phyloP scores from a whole-genome alignment of 2,888 invertebrate genomes.

The Tethea ocularis region DNA sequence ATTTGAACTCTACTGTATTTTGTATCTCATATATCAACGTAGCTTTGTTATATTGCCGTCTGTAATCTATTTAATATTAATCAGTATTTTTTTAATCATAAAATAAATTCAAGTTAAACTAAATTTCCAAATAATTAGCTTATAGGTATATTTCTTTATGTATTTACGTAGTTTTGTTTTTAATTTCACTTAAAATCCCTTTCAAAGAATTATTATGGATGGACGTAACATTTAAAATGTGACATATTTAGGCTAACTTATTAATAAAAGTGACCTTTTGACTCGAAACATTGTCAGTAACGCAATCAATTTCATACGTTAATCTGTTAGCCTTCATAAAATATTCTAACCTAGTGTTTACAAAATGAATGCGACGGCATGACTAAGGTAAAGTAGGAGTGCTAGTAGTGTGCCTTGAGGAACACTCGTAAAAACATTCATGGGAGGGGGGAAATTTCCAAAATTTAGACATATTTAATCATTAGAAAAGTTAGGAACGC shows the following conservation, averaged over 20 bases:
- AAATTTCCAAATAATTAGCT: neutral
- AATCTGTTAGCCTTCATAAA: constrained; percentile 1
- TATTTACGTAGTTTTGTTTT: neutral
- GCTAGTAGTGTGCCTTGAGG: constrained; percentile 70
- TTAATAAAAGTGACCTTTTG: neutral
- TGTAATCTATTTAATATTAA: neutral
- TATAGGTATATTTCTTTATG: neutral
- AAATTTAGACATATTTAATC: constrained; percentile 45
- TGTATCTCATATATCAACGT: neutral
- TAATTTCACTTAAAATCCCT: neutral
- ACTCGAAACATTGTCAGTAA: neutral
- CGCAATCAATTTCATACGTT: neutral
- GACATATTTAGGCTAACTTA: neutral
- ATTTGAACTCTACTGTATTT: neutral
- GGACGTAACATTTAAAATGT: neutral
- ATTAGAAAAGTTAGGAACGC: constrained; percentile 55
- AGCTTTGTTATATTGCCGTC: neutral
- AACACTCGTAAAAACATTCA: constrained; percentile 47
- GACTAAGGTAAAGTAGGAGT: constrained; percentile 44
- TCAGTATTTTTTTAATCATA: neutral
- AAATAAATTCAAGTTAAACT: neutral
- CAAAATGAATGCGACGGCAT: constrained; percentile 20
- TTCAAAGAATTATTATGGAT: neutral
- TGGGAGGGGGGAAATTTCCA: too few species aligned
- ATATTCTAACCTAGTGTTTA: constrained; percentile 5